phyloP scores from a whole-genome alignment of 2,113 vertebrate species.

The Numida meleagris region DNA sequence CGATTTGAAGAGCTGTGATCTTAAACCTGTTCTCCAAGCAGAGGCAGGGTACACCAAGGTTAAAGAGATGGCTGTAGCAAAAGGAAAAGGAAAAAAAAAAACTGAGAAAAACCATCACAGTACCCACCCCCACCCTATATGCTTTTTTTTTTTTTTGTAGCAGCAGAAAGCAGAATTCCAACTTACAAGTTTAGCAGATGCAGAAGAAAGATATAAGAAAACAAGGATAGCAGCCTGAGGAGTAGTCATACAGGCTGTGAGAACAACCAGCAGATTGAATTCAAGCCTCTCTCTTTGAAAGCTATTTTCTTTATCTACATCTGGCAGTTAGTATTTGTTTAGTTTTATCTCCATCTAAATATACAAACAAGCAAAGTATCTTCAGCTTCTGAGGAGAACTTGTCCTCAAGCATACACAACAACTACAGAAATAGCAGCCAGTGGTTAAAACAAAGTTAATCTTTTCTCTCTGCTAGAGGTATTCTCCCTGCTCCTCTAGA shows the following conservation, averaged over 20 bases:
- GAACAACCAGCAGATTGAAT: not conserved
- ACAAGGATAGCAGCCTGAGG: not conserved
- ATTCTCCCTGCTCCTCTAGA: not conserved
- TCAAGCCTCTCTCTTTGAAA: not conserved
- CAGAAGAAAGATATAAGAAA: not conserved
- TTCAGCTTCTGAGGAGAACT: not conserved
- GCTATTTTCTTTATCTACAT: not conserved
- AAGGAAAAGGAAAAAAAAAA: not conserved
- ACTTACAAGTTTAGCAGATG: not conserved
- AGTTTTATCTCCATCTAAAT: not conserved
- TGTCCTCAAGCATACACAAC: not conserved
- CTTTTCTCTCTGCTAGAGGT: not conserved
- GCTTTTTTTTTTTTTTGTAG: not conserved
- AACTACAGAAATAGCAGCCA: not conserved
- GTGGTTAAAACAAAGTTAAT: not conserved
- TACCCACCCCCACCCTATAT: not conserved
- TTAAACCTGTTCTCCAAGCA: not conserved
- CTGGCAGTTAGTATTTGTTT: not conserved
- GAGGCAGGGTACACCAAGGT: not conserved
- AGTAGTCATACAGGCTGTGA: not conserved
- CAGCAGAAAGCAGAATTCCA: not conserved
- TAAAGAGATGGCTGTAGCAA: slow-evolving; percentile 1
- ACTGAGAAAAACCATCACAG: not conserved
- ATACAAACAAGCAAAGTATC: not conserved
- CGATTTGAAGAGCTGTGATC: slow-evolving; percentile 19